These are phyloP conservation scores for Rhingia campestris DNA, from an alignment of 2,888 invertebrate species.

Conservation along the genomic window DNA sequence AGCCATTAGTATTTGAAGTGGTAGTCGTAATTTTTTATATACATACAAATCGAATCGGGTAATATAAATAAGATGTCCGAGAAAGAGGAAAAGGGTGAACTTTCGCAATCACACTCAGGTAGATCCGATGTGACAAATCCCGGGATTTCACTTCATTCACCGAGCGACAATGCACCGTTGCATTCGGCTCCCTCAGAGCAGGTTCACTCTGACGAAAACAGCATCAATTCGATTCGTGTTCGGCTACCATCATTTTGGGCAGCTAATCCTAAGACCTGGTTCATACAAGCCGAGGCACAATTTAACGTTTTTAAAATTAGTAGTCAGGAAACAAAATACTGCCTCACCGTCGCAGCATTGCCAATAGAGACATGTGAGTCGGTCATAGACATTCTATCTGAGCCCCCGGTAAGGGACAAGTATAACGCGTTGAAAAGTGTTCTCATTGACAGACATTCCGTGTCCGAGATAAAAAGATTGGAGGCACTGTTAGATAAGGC, in stretches of 20 bases:
- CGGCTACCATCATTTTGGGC: conserved; percentile 24
- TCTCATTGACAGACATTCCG: too few species aligned
- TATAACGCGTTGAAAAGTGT: too few species aligned
- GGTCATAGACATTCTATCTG: too few species aligned
- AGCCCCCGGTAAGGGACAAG: too few species aligned
- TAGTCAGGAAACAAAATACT: too few species aligned
- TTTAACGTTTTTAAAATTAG: conserved; percentile 21
- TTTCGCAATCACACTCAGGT: neutral
- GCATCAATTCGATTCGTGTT: conserved; percentile 11
- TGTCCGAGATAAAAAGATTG: too few species aligned
- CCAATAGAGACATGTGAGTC: too few species aligned
- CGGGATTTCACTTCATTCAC: neutral
- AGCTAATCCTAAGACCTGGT: conserved; percentile 21
- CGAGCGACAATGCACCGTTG: neutral
- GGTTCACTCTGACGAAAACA: conserved; percentile 3
- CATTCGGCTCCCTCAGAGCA: conserved; percentile 6
- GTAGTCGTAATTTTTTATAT: neutral
- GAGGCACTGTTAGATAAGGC: too few species aligned
- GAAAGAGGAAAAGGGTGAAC: neutral
- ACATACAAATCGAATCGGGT: too few species aligned
- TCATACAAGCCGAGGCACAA: conserved; percentile 36
- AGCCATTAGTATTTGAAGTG: neutral
- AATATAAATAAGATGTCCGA: too few species aligned
- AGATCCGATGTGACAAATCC: neutral
- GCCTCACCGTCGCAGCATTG: too few species aligned